Percentiles rank a stretch among this genome's conserved stretches.
Evolutionary conservation across 2,113 vertebrate genomes (phyloP).

Genomic region (Podiceps cristatus): DNA sequence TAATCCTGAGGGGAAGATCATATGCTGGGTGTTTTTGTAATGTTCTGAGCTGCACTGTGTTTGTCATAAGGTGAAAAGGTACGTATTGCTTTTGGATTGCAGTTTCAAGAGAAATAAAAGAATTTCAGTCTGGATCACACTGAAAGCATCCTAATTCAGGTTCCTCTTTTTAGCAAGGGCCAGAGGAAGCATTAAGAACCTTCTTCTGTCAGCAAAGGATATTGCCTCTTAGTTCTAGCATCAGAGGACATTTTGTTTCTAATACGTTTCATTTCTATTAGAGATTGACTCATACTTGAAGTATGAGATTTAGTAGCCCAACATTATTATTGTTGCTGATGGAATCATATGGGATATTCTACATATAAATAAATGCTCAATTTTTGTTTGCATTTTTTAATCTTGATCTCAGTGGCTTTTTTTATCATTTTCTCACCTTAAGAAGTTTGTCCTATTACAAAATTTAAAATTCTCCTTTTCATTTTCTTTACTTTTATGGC

Average conservation of each 20-base stretch:
- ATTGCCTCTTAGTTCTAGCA: not conserved
- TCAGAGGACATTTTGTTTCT: not conserved
- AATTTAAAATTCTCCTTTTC: not conserved
- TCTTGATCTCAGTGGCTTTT: not conserved
- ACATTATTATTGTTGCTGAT: not conserved
- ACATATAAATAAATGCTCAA: not conserved
- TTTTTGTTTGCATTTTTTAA: not conserved
- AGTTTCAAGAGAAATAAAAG: not conserved
- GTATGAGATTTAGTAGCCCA: not conserved
- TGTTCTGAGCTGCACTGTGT: not conserved
- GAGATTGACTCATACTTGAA: not conserved
- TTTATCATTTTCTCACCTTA: not conserved
- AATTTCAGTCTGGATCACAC: not conserved
- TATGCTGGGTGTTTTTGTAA: fast-evolving
- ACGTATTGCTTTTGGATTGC: not conserved
- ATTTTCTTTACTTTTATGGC: not conserved
- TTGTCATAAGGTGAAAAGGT: not conserved
- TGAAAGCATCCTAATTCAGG: not conserved
- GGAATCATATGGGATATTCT: not conserved
- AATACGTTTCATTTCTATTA: not conserved
- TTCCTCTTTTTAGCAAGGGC: not conserved
- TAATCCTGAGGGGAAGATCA: not conserved
- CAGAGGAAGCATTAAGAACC: not conserved
- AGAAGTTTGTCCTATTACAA: not conserved
- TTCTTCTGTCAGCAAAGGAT: not conserved